Evolutionary conservation across 2,797 vertebrate genomes (phyloP), one percentile per base, ranked within the genome.

Genomic region (Scyliorhinus canicula): DNA sequence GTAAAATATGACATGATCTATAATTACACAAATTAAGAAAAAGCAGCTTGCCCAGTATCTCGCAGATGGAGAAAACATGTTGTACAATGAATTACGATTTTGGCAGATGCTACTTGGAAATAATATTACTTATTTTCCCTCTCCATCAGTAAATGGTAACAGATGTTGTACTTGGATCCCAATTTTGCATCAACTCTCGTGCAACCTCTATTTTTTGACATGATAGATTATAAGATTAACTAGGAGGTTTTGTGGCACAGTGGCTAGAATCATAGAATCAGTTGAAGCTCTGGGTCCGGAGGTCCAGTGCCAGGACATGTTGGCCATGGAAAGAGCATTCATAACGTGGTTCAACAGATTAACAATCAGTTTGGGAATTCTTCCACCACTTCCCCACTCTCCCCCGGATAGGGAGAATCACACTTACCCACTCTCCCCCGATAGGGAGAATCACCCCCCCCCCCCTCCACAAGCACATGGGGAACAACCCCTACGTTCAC

Each of bases 81-180:
- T 40, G 57, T 44, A 40, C 65, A 26, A 28, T 67, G 60, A 44
- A 93, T 63, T 65, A 67, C 65, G 90, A 65, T 44, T 65, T 60
- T 93, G 90, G 57, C 90, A 93, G 90, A 65, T 93, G n/a, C 24
- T 44, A 6, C 90, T 65, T 93, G 90, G 60, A 93, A 91, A 91
- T 63, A n/a, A 63, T 7, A 60, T 40, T 8, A 40, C n/a, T 65
- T 67, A 8, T 11, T 93, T 93, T 65, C 60, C 57, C 90, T 44
- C 9, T 93, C 1, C n/a, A 65, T 19, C 21, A 26, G 21, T 40
- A 55, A 90, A 19, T 31, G 5, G 86, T 60, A 55, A n/a, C 86
- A 93, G n/a, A 65, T 93, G 57, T 65, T 44, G n/a, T 31, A 35
- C 60, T 28, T 26, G 90, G 60, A 65, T 40, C 5, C 40, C 60